A percentile compares a stretch with the other conserved stretches of the same genome.
These are phyloP conservation scores for Pollenia griseotomentosa DNA, from an alignment of 2,888 invertebrate genomes.

Conservation along the genomic window DNA sequence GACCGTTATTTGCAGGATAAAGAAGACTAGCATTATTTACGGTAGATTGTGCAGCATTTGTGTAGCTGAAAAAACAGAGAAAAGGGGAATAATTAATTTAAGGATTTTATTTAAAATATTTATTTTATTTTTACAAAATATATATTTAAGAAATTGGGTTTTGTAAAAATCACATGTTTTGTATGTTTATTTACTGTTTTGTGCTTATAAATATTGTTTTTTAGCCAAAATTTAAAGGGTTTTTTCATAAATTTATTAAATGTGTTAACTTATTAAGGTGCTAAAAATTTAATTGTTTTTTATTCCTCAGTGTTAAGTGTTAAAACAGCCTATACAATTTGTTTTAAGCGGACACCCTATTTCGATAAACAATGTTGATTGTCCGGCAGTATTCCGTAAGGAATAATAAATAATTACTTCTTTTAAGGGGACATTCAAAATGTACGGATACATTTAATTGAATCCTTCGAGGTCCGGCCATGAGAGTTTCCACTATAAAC, in stretches of 20 bases:
- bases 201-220: conserved; percentile 14
- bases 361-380: too few relatives aligned
- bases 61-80: conserved; percentile 79
- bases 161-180: conserved; percentile 28
- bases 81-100: conserved; percentile 58
- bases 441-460: too few relatives aligned
- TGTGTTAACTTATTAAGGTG: conserved; percentile 40
- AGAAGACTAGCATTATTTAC: conserved; percentile 78
- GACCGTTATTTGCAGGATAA: conserved; percentile 80
- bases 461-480: too few relatives aligned
- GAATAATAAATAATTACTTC: too few relatives aligned
- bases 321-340: too few relatives aligned
- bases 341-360: too few relatives aligned
- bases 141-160: conserved; percentile 1
- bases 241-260: conserved; percentile 29
- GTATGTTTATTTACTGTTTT: neutral
- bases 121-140: conserved; percentile 33
- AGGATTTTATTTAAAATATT: conserved; percentile 59
- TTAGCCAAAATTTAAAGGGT: conserved; percentile 55
- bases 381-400: too few relatives aligned
- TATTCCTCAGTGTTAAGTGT: too few relatives aligned
- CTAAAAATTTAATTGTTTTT: conserved; percentile 27
- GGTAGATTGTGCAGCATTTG: conserved; percentile 79
- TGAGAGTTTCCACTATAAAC: neutral
- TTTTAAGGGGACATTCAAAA: too few relatives aligned